Percentiles rank a stretch among this genome's conserved stretches.
Conservation (phyloP, 2,888 invertebrate genomes). For the Lumbricus terrestris region DNA sequence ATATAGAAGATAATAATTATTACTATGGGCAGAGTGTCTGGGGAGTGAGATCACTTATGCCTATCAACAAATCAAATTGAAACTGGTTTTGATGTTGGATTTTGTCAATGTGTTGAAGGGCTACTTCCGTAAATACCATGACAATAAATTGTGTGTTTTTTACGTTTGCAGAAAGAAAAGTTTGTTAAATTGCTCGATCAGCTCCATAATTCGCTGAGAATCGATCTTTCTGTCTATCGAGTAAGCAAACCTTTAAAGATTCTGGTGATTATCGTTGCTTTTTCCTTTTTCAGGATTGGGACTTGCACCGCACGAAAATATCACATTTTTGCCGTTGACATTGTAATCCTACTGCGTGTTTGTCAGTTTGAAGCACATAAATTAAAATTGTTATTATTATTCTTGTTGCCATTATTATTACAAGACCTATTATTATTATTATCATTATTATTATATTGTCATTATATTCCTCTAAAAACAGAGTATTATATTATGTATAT, state of each 20-base stretch:
- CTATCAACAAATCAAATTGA: background rate
- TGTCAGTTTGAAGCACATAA: too few relatives aligned
- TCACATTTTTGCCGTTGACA: too few relatives aligned
- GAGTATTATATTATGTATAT: too few relatives aligned
- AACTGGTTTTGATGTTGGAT: background rate
- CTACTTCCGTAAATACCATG: background rate
- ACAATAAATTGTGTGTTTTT: slow-evolving; percentile 17
- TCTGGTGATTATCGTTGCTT: too few relatives aligned
- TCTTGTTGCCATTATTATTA: too few relatives aligned
- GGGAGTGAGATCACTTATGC: background rate
- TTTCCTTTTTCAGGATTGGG: too few relatives aligned
- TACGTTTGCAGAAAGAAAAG: slow-evolving; percentile 83
- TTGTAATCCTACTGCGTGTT: background rate
- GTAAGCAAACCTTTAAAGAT: slow-evolving; percentile 53
- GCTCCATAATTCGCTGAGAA: slow-evolving; percentile 93
- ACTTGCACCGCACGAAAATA: too few relatives aligned
- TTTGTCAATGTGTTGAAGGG: background rate
- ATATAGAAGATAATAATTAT: background rate
- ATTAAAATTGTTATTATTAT: too few relatives aligned
- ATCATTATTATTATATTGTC: too few relatives aligned
- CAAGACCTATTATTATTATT: too few relatives aligned
- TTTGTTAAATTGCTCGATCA: slow-evolving; percentile 98
- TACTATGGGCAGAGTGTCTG: background rate
- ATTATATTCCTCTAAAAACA: too few relatives aligned
- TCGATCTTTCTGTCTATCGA: slow-evolving; percentile 94